Evolutionary conservation across 2,113 vertebrate species (phyloP).

Genomic region (Phrynocephalus versicolor): DNA sequence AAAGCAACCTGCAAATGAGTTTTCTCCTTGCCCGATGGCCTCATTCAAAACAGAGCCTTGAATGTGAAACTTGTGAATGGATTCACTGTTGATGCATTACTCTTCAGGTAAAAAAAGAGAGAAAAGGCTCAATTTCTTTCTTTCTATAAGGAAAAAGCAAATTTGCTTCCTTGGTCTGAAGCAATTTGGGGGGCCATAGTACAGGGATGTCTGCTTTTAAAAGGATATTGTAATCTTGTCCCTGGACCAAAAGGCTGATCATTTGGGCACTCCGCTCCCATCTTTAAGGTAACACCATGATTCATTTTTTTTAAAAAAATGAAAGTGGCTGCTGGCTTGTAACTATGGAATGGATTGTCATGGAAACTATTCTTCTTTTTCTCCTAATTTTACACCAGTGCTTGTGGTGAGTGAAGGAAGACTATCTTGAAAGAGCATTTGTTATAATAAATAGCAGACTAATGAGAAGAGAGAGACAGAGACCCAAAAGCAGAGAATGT

Average conservation of each 20-base stretch:
- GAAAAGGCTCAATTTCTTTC: neutral
- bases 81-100: neutral
- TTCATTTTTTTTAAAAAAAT: constrained; percentile 72
- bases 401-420: constrained; percentile 60
- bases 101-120: neutral
- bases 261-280: constrained; percentile 56
- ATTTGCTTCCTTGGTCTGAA: neutral
- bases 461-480: constrained; percentile 40
- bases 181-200: constrained; percentile 31
- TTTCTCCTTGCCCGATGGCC: constrained; percentile 3
- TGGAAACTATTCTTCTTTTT: constrained; percentile 72
- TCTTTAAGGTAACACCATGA: constrained; percentile 71
- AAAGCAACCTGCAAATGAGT: neutral
- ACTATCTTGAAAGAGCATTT: constrained; percentile 62
- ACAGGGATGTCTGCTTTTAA: constrained; percentile 59
- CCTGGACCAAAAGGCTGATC: constrained; percentile 61
- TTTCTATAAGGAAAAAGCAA: neutral
- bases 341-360: constrained; percentile 76
- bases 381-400: constrained; percentile 70
- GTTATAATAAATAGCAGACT: constrained; percentile 58
- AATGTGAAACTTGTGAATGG: constrained; percentile 40
- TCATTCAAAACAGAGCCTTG: neutral
- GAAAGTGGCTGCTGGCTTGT: constrained; percentile 70
- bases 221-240: constrained; percentile 64
- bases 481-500: neutral